Evolutionary conservation across 1,140 invertebrate genomes (phyloP).

Genomic region (Linepithema humile): DNA sequence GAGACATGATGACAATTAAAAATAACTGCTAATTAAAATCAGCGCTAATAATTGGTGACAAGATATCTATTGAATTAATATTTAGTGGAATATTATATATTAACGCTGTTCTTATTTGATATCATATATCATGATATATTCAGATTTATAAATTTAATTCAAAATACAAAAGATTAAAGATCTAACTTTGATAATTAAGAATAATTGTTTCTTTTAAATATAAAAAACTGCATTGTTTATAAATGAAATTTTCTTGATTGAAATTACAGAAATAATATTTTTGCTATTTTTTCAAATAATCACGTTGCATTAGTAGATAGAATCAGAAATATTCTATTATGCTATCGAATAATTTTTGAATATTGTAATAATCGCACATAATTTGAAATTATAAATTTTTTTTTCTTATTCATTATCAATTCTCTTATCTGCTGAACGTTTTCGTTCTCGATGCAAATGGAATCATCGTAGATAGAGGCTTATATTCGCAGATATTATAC

Average conservation of each 20-base stretch:
- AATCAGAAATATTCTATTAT: neutral
- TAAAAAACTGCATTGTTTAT: neutral
- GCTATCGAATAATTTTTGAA: neutral
- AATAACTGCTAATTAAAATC: conserved; percentile 63
- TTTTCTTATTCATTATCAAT: neutral
- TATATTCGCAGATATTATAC: neutral
- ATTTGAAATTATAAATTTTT: too few relatives aligned
- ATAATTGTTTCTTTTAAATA: neutral
- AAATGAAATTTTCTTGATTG: too few relatives aligned
- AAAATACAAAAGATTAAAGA: neutral
- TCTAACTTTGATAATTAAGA: neutral
- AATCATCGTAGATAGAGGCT: neutral
- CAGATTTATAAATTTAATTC: neutral
- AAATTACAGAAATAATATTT: neutral
- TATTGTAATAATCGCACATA: neutral
- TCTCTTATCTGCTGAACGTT: neutral
- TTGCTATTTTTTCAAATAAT: neutral
- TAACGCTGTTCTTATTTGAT: neutral
- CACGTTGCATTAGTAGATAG: neutral
- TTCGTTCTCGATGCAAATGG: neutral
- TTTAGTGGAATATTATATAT: neutral
- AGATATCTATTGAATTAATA: neutral
- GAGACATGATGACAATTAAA: conserved; percentile 6
- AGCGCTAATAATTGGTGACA: neutral
- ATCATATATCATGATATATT: neutral